Base-by-base conservation (phyloP, 2,888 invertebrate genomes). In the Acronicta alni region DNA sequence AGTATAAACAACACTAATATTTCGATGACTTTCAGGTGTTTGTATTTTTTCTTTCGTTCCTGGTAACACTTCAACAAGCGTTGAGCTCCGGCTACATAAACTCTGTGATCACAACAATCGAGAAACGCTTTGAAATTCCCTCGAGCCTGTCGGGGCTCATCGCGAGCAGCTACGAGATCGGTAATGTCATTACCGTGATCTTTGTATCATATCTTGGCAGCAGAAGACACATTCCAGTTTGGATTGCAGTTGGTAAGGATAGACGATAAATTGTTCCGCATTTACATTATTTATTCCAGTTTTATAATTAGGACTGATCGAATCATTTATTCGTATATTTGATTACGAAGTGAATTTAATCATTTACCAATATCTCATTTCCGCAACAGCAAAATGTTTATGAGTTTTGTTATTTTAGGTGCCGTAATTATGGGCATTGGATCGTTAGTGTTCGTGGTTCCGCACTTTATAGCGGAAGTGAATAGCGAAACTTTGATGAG, bases 101-200 rank as follows among this genome's bases (percentile, higher is more conserved):
- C 94, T 98, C 98, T 89, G 99, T 99, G 91, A 98, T 99, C 89
- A 99, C 99, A 75, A 99, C 99, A 57, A 98, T 99, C 83, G 99
- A 99, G 94, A 98, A 98, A 91, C 96, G 99, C 71, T 97, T 97
- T 86, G 98, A 99, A 91, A 98, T 99, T 85, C 98, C 98, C 64
- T 98, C 98, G 87, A 97, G 98, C 87, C 96, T 98, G 73, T 98
- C 98, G 49, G 98, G 99, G 58, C 96, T 98, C 79, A 97, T 99
- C 75, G 98, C 98, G 58, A 98, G 98, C 81, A 98, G 98, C 81
- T 98, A 98, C 89, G 99, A 99, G 95, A 98, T 98, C 84, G 99
- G 99, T 83, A 98, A 98, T 92, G 97, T 99, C 78, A 97, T 98
- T 85, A 98, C 99, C 37, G 98, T 99, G 81, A 98, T 99, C 87